Base-by-base conservation (phyloP, 1,140 invertebrate genomes). In the Drosophila eugracilis region DNA sequence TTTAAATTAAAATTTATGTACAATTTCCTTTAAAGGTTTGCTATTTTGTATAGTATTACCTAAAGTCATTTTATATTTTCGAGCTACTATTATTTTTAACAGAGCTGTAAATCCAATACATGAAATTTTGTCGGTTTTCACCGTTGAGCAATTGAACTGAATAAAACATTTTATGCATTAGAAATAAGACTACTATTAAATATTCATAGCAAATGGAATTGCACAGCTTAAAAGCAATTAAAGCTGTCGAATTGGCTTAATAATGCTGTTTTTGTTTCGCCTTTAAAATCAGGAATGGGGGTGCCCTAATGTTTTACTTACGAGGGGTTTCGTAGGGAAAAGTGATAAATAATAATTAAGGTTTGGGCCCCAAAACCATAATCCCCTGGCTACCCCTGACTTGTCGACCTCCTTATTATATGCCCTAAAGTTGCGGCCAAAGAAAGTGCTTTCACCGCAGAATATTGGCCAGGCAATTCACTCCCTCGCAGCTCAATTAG, bases 401-500 rank as follows among this genome's bases (percentile, higher is more conserved):
- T 21, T 24, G 30, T 3, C 9, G 15, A 21, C 9, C 14, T 30
- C n/a, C 4, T 59, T 26, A 57, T 28, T 57, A 15, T 7, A 6
- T 28, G 7, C 59, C 59, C 21, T 21, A 32, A 62, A 24, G 7
- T 65, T 30, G 26, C n/a, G 37, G 60, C 1, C 4, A 21, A n/a
- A 37, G 47, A 71, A 58, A 71, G 28, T 71, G 26, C 42, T 36
- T 44, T 70, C 5, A 3, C 44, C 52, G 36, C 62, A 66, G 55
- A 62, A 39, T 48, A 67, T 42, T 65, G 55, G 58, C 63, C 55
- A 22, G 36, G 26, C 44, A 48, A 67, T 67, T 52, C 26, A 65
- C 44, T 50, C 49, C 28, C 36, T 52, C 17, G 28, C 65, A 45
- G 37, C 54, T 53, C 44, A 60, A 72, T 73, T 73, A 72, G 45